A percentile compares a stretch with the other conserved stretches of the same genome.
These are phyloP conservation scores for Nansenia antarctica DNA, from an alignment of 2,113 vertebrate genomes.

Conservation along the genomic window DNA sequence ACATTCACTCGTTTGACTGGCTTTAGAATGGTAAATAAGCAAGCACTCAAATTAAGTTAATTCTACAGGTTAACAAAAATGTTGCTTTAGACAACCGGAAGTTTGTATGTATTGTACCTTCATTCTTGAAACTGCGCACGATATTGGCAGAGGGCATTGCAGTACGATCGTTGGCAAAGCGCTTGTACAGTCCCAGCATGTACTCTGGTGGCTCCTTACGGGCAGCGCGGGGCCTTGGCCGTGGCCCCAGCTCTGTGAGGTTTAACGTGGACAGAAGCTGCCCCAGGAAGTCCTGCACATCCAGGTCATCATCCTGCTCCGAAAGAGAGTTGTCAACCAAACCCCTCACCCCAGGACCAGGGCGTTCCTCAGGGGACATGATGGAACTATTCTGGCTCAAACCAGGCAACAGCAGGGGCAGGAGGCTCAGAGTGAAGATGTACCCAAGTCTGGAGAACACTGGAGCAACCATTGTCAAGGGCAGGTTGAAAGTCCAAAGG, in stretches of 20 bases:
- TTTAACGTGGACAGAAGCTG: conserved; percentile 90
- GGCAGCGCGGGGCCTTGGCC: conserved; percentile 58
- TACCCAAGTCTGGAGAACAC: conserved; percentile 43
- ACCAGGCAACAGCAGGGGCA: conserved; percentile 56
- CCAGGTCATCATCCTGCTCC: conserved; percentile 75
- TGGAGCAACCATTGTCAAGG: conserved; percentile 58
- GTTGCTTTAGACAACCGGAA: conserved; percentile 9
- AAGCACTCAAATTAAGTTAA: background rate
- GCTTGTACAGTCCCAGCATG: conserved; percentile 95
- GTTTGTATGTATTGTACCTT: conserved; percentile 79
- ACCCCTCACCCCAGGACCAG: conserved; percentile 66
- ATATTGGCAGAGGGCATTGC: conserved; percentile 87
- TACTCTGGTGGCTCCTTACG: conserved; percentile 87
- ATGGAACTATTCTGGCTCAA: conserved; percentile 77
- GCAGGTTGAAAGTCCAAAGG: conserved; percentile 40
- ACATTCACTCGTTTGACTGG: background rate
- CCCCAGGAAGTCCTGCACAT: conserved; percentile 83
- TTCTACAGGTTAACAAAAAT: background rate
- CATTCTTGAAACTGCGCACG: conserved; percentile 94
- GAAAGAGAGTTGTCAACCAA: conserved; percentile 77
- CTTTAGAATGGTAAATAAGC: background rate
- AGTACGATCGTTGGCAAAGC: conserved; percentile 83
- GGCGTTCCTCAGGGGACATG: conserved; percentile 73
- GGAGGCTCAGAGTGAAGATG: conserved; percentile 44
- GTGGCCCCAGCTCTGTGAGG: conserved; percentile 80